A percentile compares a stretch with the other conserved stretches of the same genome.
phyloP scores from a whole-genome alignment of 1,140 invertebrate genomes.

The Episyrphus balteatus region DNA sequence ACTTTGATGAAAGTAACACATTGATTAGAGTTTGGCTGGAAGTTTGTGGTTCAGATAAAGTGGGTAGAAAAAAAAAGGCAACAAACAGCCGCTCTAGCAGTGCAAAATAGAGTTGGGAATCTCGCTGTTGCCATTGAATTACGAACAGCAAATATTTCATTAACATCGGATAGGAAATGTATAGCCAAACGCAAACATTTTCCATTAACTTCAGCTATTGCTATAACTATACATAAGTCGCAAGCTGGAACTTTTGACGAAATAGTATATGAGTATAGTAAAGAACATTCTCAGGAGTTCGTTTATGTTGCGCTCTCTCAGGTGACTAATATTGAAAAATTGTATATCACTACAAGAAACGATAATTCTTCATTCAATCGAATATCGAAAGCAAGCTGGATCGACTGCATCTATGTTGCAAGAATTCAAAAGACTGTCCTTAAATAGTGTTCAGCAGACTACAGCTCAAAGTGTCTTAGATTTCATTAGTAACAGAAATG shows the following conservation, averaged over 20 bases:
- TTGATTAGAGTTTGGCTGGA: background rate
- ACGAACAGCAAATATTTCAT: conserved; percentile 10
- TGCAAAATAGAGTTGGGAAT: background rate
- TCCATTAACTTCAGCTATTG: conserved; percentile 18
- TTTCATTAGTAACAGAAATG: background rate
- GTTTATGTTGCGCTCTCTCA: conserved; percentile 29
- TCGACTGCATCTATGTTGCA: background rate
- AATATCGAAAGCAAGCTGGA: conserved; percentile 1
- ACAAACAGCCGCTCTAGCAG: background rate
- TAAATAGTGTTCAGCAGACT: too few relatives aligned
- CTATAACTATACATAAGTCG: conserved; percentile 26
- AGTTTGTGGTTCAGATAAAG: background rate
- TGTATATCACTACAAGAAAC: conserved; percentile 14
- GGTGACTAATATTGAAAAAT: conserved; percentile 23
- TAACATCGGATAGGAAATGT: conserved; percentile 12
- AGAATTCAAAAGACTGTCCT: background rate
- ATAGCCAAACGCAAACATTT: conserved; percentile 17
- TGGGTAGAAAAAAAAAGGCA: conserved; percentile 1
- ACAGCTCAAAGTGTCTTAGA: background rate
- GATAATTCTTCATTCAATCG: background rate
- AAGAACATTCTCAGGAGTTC: conserved; percentile 15
- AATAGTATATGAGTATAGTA: conserved; percentile 25
- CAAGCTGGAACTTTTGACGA: conserved; percentile 26
- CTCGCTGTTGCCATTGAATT: background rate
- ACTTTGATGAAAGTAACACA: background rate